Base-by-base conservation (phyloP, 2,797 vertebrate species). In the Eleutherodactylus coqui region DNA sequence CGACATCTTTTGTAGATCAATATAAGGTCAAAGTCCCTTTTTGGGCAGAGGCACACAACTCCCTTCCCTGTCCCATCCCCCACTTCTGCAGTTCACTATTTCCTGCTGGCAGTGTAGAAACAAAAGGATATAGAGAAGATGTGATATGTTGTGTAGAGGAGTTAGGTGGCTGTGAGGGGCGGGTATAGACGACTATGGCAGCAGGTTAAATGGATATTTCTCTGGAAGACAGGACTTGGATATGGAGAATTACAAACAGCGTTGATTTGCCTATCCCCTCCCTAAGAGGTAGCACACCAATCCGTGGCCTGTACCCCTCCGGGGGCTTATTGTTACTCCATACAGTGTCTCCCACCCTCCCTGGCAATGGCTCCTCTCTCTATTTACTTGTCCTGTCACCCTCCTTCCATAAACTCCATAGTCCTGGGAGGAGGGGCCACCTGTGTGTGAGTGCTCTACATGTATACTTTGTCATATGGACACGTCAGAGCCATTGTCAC, bases 21-120 rank as follows among this genome's bases (percentile, higher is more conserved):
- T 76, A 88, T 86, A 87, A 90, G 92, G 92, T 91, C 89, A 91
- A 88, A 93, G 90, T 90, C 89, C 83, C 86, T 88, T 92, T 90
- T 86, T 88, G 79, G 89, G 88, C 88, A 88, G 87, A 89, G 80
- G 80, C 84, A 85, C 87, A 89, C 86, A 89, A 88, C 89, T 89
- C 89, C 86, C 67, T 64, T 53, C 79, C 58, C 70, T 8, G 13
- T 43, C 55, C 16, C 85, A 78, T 34, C 82, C 77, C 83, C 85
- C 82, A 16, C 64, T 62, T 70, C 83, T 75, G 60, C 84, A 85
- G 6, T 85, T 88, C 88, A 76, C 73, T 85, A 51, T 88, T 88
- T 55, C 85, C 83, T 82, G 81, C 79, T 75, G 53, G 80, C 76
- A 72, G 83, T 21, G 85, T 5, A 77, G 86, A 85, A 89, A 86